A percentile compares a stretch with the other conserved stretches of the same genome.
Conservation (phyloP, 2,888 invertebrate genomes). For the Eristalis intricaria region DNA sequence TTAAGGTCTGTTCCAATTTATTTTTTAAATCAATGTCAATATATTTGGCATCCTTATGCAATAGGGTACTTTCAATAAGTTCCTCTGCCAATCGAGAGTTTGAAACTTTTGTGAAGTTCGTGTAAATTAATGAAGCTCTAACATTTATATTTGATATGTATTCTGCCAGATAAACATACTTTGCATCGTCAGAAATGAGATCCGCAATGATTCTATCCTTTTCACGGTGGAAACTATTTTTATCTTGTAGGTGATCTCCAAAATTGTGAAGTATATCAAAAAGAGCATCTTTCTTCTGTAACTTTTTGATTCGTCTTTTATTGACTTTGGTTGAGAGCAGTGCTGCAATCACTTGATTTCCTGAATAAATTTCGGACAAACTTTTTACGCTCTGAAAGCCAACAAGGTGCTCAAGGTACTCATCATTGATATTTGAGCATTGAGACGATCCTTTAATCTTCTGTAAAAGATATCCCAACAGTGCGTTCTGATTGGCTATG, state of each 20-base stretch:
- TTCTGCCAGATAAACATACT: conserved; percentile 75
- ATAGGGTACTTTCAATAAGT: conserved; percentile 81
- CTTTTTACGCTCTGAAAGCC: conserved; percentile 74
- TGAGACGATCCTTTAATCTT: conserved; percentile 73
- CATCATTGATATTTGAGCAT: conserved; percentile 72
- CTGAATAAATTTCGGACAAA: conserved; percentile 74
- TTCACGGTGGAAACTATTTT: conserved; percentile 41
- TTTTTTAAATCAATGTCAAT: conserved; percentile 77
- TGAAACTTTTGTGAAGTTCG: conserved; percentile 78
- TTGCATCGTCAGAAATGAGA: conserved; percentile 75
- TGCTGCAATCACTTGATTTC: conserved; percentile 75
- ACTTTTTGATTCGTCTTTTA: conserved; percentile 68
- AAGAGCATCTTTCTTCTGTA: conserved; percentile 54
- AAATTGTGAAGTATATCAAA: conserved; percentile 54
- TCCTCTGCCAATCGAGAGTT: conserved; percentile 78
- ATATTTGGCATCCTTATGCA: conserved; percentile 81
- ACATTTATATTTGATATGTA: conserved; percentile 76
- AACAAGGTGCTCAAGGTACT: conserved; percentile 75
- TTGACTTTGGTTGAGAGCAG: conserved; percentile 76
- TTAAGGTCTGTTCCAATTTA: conserved; percentile 83
- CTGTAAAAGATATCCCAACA: conserved; percentile 77
- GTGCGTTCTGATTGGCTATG: conserved; percentile 77
- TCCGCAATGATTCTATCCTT: conserved; percentile 75
- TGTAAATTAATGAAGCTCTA: conserved; percentile 76
- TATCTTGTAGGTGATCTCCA: conserved; percentile 25